Evolutionary conservation across 2,113 vertebrate species (phyloP), one percentile per base, ranked within the genome.

Genomic region (Thamnaconus septentrionalis): DNA sequence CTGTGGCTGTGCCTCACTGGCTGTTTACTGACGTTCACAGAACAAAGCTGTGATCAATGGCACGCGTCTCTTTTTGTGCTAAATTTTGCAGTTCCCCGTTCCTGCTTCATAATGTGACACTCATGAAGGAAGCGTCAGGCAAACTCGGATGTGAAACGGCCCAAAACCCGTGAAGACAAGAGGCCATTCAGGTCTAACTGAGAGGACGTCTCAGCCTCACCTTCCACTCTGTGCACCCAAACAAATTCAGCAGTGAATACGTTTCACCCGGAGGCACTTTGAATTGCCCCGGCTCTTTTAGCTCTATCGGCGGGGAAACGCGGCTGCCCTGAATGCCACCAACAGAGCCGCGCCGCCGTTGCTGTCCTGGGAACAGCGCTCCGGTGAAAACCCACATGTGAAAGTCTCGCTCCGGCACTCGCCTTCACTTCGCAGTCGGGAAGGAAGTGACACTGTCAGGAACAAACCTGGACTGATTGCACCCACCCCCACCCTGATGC

Each of bases 381-480:
- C 18, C 61, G 8, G 69, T 63, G 84, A 78, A 79, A 87, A 88
- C 71, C 74, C 72, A 79, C 78, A 63, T 86, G 76, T 88, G 85
- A 89, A 88, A 84, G 83, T 84, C 74, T 85, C 64, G 51, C 82
- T 81, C 66, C 81, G 79, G 87, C 80, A 83, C 87, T 67, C 56
- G 79, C 62, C 79, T 76, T 67, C 56, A 80, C 62, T 77, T 76
- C 66, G 78, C 63, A 61, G 64, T 79, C 69, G 85, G 87, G 87
- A 85, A 90, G 88, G 88, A 90, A 91, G 83, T 64, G 82, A 86
- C 81, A 85, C 79, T 86, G 76, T 79, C 76, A 79, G 49, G 82
- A 89, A 91, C 87, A 91, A 89, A 91, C 87, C 88, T 88, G 82
- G 79, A 80, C 83, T 90, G 87, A 90, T 90, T 90, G 85, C 86